Conservation (phyloP, 2,113 vertebrate genomes). For the Hemibagrus wyckioides region DNA sequence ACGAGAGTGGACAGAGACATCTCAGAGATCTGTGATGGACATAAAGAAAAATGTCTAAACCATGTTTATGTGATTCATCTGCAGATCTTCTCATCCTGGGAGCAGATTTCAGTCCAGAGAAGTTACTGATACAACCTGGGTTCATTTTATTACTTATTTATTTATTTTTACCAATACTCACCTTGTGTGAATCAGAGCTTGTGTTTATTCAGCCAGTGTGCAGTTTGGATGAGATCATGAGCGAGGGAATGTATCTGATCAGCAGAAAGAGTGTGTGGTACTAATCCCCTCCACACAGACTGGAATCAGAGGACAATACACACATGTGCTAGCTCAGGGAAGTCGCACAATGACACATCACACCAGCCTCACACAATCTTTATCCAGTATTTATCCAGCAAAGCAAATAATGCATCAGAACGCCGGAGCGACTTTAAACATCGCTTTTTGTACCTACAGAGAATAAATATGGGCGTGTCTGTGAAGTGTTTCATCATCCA, state of each 20-base stretch:
- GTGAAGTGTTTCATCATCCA: neutral
- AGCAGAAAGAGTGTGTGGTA: constrained; percentile 47
- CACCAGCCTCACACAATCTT: neutral
- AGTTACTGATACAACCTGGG: neutral
- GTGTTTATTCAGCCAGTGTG: neutral
- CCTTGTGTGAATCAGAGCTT: neutral
- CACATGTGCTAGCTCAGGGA: constrained; percentile 55
- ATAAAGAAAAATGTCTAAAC: neutral
- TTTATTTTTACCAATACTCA: neutral
- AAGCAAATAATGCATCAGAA: neutral
- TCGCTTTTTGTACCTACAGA: neutral
- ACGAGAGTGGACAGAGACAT: neutral
- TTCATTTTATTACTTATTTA: neutral
- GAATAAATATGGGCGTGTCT: neutral
- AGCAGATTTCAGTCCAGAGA: neutral
- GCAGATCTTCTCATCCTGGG: neutral
- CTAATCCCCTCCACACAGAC: constrained; percentile 55
- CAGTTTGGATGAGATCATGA: constrained; percentile 25
- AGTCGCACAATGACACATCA: constrained; percentile 49
- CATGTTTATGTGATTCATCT: neutral
- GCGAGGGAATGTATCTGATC: constrained; percentile 62
- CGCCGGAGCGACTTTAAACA: neutral
- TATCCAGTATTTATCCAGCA: neutral
- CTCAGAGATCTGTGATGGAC: neutral
- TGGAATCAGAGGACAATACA: constrained; percentile 53